A percentile compares a stretch with the other conserved stretches of the same genome.
Conservation (phyloP, 2,113 vertebrate genomes). For the Desmodus rotundus region DNA sequence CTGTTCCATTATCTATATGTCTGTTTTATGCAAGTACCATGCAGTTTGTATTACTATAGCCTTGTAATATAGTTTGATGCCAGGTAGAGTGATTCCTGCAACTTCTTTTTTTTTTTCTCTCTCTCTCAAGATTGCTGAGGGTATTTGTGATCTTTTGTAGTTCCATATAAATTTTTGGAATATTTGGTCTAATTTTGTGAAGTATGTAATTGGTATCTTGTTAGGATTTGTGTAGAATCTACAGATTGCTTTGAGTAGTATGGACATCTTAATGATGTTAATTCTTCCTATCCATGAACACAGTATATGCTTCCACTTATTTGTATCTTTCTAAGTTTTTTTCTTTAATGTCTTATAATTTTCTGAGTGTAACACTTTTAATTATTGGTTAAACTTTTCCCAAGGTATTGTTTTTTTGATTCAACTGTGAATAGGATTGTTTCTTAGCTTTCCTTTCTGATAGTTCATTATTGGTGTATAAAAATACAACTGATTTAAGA, state of each 20-base stretch:
- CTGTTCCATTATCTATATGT: not conserved
- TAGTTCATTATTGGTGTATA: not conserved
- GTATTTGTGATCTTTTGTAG: too few relatives aligned
- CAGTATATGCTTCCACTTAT: not conserved
- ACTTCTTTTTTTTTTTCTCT: too few relatives aligned
- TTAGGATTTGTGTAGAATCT: too few relatives aligned
- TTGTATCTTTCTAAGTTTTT: not conserved
- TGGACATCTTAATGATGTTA: too few relatives aligned
- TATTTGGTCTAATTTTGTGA: too few relatives aligned
- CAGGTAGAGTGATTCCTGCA: too few relatives aligned
- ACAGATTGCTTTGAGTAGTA: too few relatives aligned
- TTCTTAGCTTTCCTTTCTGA: not conserved
- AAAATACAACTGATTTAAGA: not conserved
- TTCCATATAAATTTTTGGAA: too few relatives aligned
- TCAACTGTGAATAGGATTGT: not conserved
- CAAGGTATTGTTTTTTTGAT: not conserved
- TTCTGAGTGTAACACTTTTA: not conserved
- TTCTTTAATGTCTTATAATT: not conserved
- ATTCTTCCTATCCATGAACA: not conserved
- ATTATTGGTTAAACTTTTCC: not conserved
- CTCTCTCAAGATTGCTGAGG: too few relatives aligned
- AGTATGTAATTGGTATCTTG: too few relatives aligned
- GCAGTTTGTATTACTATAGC: not conserved
- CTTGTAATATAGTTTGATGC: not conserved
- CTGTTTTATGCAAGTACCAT: not conserved